Base-by-base conservation (phyloP, 1,140 invertebrate species). In the Cydia amplana region DNA sequence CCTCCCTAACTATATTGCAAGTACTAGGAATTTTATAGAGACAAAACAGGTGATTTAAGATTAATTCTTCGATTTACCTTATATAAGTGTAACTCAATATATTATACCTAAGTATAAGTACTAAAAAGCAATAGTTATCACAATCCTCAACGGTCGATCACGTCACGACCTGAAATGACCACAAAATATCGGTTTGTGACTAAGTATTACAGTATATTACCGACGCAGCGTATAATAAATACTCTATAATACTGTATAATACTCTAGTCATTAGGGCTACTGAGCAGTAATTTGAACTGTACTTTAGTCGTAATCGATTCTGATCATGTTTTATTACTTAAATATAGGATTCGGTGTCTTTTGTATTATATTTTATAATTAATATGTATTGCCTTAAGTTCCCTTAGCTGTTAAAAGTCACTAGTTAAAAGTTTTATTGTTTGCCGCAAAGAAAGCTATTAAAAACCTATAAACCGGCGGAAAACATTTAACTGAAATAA, bases 151-250 rank as follows among this genome's bases (percentile, higher is more conserved):
- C 20, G 55, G 55, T 70, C 32, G 65, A 70, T 70, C 28, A 64
- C 75, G 28, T 70, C 28, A 72, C 75, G 28, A 73, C 76, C 73
- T 74, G 74, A 78, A 81, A 81, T 81, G 80, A 81, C 80, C 76
- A 81, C 78, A 79, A 79, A 79, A 79, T 81, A 81, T 79, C 65
- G 76, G 80, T 75, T 70, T 72, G 67, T 72, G 74, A 78, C 76
- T 77, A 75, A 75, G 78, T 78, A 81, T 81, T 76, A 79, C 74
- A 40, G 23, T 72, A 46, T 81, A 79, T 78, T 79, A 75, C 70
- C 65, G 73, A 49, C 46, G 10, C 64, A 23, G 73, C 51, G 72
- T 73, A 75, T 74, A 79, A 70, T 70, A 36, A 79, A 70, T 70
- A 36, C 65, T 40, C 65, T 70, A 70, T 70, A 70, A 67, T 67